Conservation (phyloP, 2,113 vertebrate species). For the Rhynchopsitta pachyrhyncha region DNA sequence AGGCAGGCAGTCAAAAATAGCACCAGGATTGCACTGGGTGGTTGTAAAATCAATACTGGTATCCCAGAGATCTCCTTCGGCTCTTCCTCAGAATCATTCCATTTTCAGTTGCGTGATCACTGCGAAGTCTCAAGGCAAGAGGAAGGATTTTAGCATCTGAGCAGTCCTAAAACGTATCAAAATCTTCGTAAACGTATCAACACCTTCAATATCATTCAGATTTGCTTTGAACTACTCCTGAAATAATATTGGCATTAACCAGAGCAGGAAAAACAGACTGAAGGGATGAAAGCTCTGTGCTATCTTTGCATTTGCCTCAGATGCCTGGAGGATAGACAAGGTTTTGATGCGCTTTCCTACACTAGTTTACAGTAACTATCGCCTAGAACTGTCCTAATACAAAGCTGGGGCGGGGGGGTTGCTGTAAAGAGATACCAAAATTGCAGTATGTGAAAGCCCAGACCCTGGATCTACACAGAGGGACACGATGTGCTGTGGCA, state of each 20-base stretch:
- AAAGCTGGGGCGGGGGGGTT: neutral
- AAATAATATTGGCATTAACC: neutral
- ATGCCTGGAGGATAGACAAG: neutral
- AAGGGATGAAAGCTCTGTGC: neutral
- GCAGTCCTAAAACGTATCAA: neutral
- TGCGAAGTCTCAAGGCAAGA: neutral
- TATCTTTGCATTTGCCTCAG: neutral
- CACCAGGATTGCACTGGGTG: neutral
- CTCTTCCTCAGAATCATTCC: neutral
- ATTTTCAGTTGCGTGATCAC: neutral
- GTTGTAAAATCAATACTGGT: neutral
- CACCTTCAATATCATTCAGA: neutral
- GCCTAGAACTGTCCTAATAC: neutral
- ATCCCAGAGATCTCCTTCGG: neutral
- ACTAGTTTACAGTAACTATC: neutral
- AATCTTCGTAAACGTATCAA: neutral
- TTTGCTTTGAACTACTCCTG: neutral
- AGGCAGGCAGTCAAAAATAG: slow-evolving; percentile 24
- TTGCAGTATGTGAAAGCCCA: neutral
- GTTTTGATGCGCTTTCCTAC: neutral
- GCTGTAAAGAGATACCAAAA: neutral
- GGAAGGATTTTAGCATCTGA: neutral
- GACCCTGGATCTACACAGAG: neutral
- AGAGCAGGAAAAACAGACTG: neutral
- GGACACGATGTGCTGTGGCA: neutral